These are phyloP conservation scores for Delichon dasypus DNA, from an alignment of 2,797 vertebrate genomes.

Conservation along the genomic window DNA sequence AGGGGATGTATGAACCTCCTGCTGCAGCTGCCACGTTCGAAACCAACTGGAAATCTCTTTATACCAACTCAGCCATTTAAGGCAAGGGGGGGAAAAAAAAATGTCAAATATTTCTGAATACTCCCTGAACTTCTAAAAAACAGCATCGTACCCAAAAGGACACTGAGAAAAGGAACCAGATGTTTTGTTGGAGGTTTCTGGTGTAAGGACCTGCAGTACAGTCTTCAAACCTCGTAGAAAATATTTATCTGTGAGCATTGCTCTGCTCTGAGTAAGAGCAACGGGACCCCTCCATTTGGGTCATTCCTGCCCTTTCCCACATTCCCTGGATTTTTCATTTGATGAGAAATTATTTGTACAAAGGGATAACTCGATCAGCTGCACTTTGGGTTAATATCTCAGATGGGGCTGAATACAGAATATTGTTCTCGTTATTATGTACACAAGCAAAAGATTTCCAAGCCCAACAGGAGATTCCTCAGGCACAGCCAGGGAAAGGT, in stretches of 20 bases:
- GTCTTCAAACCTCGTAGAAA: background rate
- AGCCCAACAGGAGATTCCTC: background rate
- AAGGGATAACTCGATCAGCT: background rate
- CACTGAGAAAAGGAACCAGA: background rate
- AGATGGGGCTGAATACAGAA: background rate
- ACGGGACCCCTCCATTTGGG: accelerated
- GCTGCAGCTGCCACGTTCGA: slow-evolving; percentile 3
- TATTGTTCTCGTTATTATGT: background rate
- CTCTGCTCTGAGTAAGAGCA: background rate
- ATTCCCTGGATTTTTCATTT: background rate
- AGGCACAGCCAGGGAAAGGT: background rate
- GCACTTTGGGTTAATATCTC: background rate
- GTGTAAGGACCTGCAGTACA: background rate
- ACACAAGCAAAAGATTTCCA: background rate
- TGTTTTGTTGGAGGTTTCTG: background rate
- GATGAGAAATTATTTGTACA: background rate
- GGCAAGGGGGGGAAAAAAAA: slow-evolving; percentile 17
- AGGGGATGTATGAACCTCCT: slow-evolving; percentile 31
- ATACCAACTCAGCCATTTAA: slow-evolving; percentile 30
- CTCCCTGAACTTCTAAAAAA: background rate
- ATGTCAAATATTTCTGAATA: slow-evolving; percentile 40
- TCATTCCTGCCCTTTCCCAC: background rate
- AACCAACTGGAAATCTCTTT: slow-evolving; percentile 59
- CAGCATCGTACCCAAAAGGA: background rate
- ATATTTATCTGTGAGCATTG: background rate